Evolutionary conservation across 2,888 invertebrate species (phyloP).

Genomic region (Pyralis farinalis): DNA sequence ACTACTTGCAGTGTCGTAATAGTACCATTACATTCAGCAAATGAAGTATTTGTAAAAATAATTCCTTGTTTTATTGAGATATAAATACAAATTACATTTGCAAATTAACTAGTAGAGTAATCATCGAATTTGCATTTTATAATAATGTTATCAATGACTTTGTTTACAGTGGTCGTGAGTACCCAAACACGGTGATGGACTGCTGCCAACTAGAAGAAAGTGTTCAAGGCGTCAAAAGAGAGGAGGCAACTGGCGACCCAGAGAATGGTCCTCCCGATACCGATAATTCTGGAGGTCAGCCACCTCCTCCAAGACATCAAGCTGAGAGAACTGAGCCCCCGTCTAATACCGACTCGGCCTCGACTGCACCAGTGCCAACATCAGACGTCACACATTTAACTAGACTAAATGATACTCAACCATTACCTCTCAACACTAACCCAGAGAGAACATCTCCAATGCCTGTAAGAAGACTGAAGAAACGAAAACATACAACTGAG

Average conservation of each 20-base stretch:
- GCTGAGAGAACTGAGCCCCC: conserved; percentile 64
- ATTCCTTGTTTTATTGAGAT: background rate
- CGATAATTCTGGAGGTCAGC: conserved; percentile 80
- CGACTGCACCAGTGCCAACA: conserved; percentile 63
- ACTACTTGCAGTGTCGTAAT: background rate
- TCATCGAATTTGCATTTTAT: background rate
- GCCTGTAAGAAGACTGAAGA: conserved; percentile 83
- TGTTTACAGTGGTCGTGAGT: conserved; percentile 89
- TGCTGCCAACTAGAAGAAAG: conserved; percentile 95
- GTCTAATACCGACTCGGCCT: conserved; percentile 58
- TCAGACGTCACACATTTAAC: conserved; percentile 70
- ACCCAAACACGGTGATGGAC: conserved; percentile 95
- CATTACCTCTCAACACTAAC: conserved; percentile 62
- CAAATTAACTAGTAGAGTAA: background rate
- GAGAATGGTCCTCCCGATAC: conserved; percentile 94
- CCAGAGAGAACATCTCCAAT: conserved; percentile 77
- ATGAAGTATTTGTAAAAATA: background rate
- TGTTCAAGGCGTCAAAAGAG: conserved; percentile 89
- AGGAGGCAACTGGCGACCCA: conserved; percentile 90
- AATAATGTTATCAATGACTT: conserved; percentile 9
- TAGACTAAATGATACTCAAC: conserved; percentile 63
- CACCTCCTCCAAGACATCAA: conserved; percentile 57
- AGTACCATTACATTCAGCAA: background rate
- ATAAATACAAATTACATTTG: background rate
- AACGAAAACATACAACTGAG: conserved; percentile 69